These are phyloP conservation scores for Drosophila siamana DNA, from an alignment of 2,888 invertebrate genomes.

Conservation along the genomic window DNA sequence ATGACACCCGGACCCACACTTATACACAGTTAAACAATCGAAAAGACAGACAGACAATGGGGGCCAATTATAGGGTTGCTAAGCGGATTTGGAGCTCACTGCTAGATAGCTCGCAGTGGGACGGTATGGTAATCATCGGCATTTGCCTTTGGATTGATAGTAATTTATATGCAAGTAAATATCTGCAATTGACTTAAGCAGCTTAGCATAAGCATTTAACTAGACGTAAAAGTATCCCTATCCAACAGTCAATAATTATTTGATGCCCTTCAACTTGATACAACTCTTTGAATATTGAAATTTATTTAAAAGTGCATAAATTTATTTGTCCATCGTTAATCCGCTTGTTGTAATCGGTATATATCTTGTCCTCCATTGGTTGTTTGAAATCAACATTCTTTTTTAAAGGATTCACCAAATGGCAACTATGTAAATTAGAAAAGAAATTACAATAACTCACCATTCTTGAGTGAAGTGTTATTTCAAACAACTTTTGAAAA, in stretches of 20 bases:
- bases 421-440: too few relatives aligned
- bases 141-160: constrained; percentile 24
- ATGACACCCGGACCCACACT: constrained; percentile 12
- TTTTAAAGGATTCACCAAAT: too few relatives aligned
- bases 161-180: constrained; percentile 18
- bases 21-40: not conserved
- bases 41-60: constrained; percentile 22
- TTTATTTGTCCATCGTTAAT: too few relatives aligned
- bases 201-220: constrained; percentile 12
- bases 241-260: not conserved
- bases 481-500: too few relatives aligned
- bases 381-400: too few relatives aligned
- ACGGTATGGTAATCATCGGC: constrained; percentile 23
- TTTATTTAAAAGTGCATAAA: too few relatives aligned
- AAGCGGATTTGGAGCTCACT: constrained; percentile 65
- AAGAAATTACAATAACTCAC: too few relatives aligned
- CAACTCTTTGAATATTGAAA: not conserved
- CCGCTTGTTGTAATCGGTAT: too few relatives aligned
- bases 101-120: constrained; percentile 20
- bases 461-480: too few relatives aligned
- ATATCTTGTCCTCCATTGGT: too few relatives aligned
- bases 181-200: constrained; percentile 15
- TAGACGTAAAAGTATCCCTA: not conserved
- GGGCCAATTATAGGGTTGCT: constrained; percentile 71
- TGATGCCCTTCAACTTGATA: not conserved